Conservation (phyloP, 2,797 vertebrate species). For the Bradypodion ventrale region DNA sequence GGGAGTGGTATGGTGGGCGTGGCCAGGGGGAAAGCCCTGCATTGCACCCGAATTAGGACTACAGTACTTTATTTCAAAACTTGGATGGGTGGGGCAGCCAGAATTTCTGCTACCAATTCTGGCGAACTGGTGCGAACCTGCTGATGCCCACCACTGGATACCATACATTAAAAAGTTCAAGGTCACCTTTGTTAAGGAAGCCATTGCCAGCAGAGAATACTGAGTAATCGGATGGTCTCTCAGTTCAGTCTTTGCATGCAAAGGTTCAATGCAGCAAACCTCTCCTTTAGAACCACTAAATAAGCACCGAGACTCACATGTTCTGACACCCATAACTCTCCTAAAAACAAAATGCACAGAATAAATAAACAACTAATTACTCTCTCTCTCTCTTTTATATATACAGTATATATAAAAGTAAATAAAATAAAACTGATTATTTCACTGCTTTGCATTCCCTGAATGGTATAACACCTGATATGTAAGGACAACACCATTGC, state of each 20-base stretch:
- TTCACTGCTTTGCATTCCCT: background rate
- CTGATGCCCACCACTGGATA: no score
- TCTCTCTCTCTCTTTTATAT: no score
- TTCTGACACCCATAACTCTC: slow-evolving; percentile 96
- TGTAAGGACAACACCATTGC: background rate
- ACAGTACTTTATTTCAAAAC: no score
- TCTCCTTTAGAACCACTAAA: slow-evolving; percentile 98
- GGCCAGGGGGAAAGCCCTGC: no score
- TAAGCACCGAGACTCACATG: slow-evolving; percentile 93
- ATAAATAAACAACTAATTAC: background rate
- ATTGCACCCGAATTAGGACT: no score
- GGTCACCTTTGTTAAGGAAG: slow-evolving; percentile 92
- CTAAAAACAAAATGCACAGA: slow-evolving; percentile 69
- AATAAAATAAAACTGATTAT: background rate
- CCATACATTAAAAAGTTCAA: background rate
- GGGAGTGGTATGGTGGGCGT: no score
- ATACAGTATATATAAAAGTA: no score
- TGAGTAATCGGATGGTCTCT: slow-evolving; percentile 94
- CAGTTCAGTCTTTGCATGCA: slow-evolving; percentile 87
- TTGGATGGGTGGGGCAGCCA: no score
- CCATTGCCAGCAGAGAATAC: slow-evolving; percentile 94
- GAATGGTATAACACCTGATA: background rate
- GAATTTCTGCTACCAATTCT: no score
- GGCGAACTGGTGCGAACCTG: no score
- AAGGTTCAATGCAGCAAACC: slow-evolving; percentile 93